phyloP scores from a whole-genome alignment of 2,797 vertebrate species.

The Pampus argenteus region DNA sequence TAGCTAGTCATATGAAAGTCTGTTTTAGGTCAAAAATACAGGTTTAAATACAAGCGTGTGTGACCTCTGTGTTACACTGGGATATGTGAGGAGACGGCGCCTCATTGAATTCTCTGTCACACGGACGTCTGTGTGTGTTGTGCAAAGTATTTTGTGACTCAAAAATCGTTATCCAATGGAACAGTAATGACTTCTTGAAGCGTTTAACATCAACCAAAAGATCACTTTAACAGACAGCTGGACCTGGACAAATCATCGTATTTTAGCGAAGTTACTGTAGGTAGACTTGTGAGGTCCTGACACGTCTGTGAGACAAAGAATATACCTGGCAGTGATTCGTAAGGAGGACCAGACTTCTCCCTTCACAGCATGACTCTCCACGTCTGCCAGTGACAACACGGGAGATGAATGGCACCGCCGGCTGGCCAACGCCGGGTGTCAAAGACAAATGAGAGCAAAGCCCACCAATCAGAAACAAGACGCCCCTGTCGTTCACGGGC shows the following conservation, averaged over 20 bases:
- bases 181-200: not conserved
- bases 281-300: slow-evolving; percentile 28
- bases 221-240: slow-evolving; percentile 5
- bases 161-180: slow-evolving; percentile 11
- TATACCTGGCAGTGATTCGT: slow-evolving; percentile 36
- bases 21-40: not conserved
- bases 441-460: slow-evolving; percentile 81
- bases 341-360: slow-evolving; percentile 57
- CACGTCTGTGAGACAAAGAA: slow-evolving; percentile 43
- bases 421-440: slow-evolving; percentile 67
- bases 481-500: slow-evolving; percentile 57
- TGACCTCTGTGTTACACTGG: slow-evolving; percentile 12
- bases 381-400: slow-evolving; percentile 66
- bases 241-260: slow-evolving; percentile 7
- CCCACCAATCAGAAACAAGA: slow-evolving; percentile 74
- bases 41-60: not conserved
- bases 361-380: slow-evolving; percentile 55
- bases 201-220: not conserved
- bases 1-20: too few species aligned
- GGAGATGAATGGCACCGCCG: slow-evolving; percentile 74
- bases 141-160: not conserved
- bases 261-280: slow-evolving; percentile 1
- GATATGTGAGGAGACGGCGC: slow-evolving; percentile 25
- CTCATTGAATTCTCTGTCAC: slow-evolving; percentile 39
- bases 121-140: slow-evolving; percentile 5